Evolutionary conservation across 2,113 vertebrate genomes (phyloP), one percentile per base, ranked within the genome.

Genomic region (Leptocoma aspasia): DNA sequence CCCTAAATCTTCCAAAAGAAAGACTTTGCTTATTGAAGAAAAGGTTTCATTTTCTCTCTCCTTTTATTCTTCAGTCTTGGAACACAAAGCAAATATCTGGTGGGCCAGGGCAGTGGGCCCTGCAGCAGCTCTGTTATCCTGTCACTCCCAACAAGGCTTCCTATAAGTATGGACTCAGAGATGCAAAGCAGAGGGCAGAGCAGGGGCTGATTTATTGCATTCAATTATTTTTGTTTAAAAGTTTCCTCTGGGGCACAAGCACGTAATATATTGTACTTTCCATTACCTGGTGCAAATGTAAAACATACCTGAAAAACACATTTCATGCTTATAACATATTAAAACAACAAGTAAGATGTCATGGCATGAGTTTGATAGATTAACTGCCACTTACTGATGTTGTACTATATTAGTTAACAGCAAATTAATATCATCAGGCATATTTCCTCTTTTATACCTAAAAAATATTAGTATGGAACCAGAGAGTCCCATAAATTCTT

Each of bases 141-240:
- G 85, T 63, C 94, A 94, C 71, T 95, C 79, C 87, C 85, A 92
- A 79, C 89, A 86, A 91, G 86, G 59, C 56, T 94, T 30, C 22
- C 72, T 90, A 10, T 24, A 89, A 84, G 50, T 12, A 66, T 28
- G 63, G 72, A 77, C 59, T 56, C 44, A 82, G 83, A 96, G 96
- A 97, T 92, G 94, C 71, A 94, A 89, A 91, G 80, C 90, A 97
- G 81, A 96, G 96, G 86, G 95, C 87, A 81, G 82, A 95, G 95
- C 82, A 77, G 60, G 61, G 52, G 20, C 96, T 97, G 97, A 98
- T 98, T 98, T 98, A 98, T 84, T 94, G 94, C 97, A 93, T 97
- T 98, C 98, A 98, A 98, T 98, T 98, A 98, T 97, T 98, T 97
- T 95, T 94, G 96, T 97, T 98, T 97, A 97, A 97, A 98, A 97